Conservation (phyloP, 2,888 invertebrate species). For the Mylabris sibirica region DNA sequence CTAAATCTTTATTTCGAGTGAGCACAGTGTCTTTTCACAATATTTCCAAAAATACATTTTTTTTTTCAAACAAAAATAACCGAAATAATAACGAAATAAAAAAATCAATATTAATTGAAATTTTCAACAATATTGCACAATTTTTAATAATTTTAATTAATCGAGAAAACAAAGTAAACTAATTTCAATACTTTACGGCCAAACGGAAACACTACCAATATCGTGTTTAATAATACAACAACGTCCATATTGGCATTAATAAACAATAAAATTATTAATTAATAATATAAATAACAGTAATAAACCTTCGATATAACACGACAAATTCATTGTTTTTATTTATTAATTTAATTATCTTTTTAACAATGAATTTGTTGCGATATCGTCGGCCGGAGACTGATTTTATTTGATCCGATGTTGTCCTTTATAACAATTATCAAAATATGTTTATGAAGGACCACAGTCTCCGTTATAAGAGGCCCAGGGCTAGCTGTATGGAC, state of each 20-base stretch:
- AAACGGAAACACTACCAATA: slow-evolving; percentile 28
- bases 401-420: slow-evolving; percentile 54
- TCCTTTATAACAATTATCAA: not conserved
- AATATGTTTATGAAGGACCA: slow-evolving; percentile 57
- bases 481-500: slow-evolving; percentile 65
- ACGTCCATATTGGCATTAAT: slow-evolving; percentile 53
- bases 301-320: slow-evolving; percentile 49
- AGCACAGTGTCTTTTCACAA: slow-evolving; percentile 50
- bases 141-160: not conserved
- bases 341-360: slow-evolving; percentile 13
- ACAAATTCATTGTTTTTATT: slow-evolving; percentile 35
- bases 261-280: slow-evolving; percentile 22
- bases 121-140: slow-evolving; percentile 46
- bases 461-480: slow-evolving; percentile 64
- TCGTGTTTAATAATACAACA: slow-evolving; percentile 28
- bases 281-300: not conserved
- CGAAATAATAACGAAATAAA: not conserved
- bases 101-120: slow-evolving; percentile 7
- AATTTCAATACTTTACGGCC: slow-evolving; percentile 13
- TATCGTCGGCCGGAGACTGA: slow-evolving; percentile 60
- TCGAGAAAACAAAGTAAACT: slow-evolving; percentile 2
- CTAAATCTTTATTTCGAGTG: slow-evolving; percentile 47
- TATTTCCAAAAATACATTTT: slow-evolving; percentile 41
- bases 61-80: not conserved
- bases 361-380: slow-evolving; percentile 48